phyloP scores from a whole-genome alignment of 1,140 invertebrate genomes.

The Cydia amplana region DNA sequence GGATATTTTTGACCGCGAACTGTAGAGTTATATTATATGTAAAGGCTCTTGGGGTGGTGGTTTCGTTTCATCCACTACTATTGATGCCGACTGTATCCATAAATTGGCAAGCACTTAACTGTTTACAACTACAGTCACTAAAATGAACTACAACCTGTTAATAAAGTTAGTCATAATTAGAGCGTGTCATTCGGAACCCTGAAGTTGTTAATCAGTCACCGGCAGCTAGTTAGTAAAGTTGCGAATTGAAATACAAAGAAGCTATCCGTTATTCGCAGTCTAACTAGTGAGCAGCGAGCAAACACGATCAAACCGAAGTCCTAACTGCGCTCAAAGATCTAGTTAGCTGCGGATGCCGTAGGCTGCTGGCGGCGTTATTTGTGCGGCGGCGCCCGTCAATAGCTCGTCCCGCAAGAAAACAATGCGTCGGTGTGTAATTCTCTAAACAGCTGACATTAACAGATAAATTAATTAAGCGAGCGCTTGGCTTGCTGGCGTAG shows the following conservation, averaged over 20 bases:
- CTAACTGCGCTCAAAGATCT: conserved; percentile 73
- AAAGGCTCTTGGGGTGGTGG: too few species aligned
- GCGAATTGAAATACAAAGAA: conserved; percentile 71
- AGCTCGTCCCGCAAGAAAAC: conserved; percentile 22
- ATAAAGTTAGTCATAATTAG: conserved; percentile 31
- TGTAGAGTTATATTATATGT: too few species aligned
- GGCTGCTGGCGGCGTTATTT: conserved; percentile 39
- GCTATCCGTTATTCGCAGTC: conserved; percentile 61
- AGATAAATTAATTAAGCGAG: conserved; percentile 25
- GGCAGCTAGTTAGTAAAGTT: conserved; percentile 74
- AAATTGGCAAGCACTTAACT: neutral
- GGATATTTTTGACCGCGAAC: too few species aligned
- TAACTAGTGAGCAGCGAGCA: conserved; percentile 66
- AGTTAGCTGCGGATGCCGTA: conserved; percentile 63
- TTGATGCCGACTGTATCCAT: neutral
- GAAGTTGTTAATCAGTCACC: conserved; percentile 49
- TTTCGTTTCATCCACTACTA: too few species aligned
- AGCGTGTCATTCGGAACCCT: conserved; percentile 22
- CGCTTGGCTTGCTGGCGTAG: neutral
- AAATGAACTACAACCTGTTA: neutral
- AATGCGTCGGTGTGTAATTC: conserved; percentile 22
- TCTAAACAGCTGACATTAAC: neutral
- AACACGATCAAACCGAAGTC: conserved; percentile 70
- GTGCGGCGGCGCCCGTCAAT: conserved; percentile 35
- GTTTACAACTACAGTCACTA: neutral